Evolutionary conservation across 2,888 invertebrate genomes (phyloP), one percentile per base, ranked within the genome.

Genomic region (Chrysotoxum bicinctum): DNA sequence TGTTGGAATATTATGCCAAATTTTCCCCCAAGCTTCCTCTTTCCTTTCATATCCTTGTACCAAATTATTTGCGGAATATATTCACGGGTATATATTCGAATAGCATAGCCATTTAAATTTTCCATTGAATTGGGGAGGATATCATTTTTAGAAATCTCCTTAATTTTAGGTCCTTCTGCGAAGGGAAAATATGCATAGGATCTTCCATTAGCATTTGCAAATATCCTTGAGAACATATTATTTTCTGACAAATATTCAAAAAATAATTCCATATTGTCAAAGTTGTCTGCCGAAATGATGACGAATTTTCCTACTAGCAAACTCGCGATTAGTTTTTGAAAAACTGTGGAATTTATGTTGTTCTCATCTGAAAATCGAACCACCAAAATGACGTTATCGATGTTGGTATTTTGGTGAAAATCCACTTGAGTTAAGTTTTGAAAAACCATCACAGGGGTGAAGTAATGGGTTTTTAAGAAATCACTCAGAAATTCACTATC

Each of bases 141-240:
- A 1, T 35, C 12, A 35, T 12, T 35, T 32, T 32, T 6, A 19
- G 6, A 60, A 7, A 72, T 4, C 14, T 6, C 3, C 12, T 40
- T 52, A 3, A 82, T 1, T 26, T 8, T 32, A n/a, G 9, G 10
- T 30, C 8, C 26, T n/a, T 7, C 10, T 0, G 50, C 40, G 26
- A 50, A 76, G 1, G 70, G 76, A 1, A 58, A 50, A 7, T 60
- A 82, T 1, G 52, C 66, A 26, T 68, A 76, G 2, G 58, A 21
- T 0, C 6, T 35, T 12, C 21, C 19, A 8, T 30, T 8, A 4
- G 10, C 21, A 4, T 52, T 4, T n/a, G 77, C 82, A 54, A 73
- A 82, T 19, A 82, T 77, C 21, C 68, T 62, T 19, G 60, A 45
- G 10, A 82, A 77, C 14, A n/a, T n/a, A n/a, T 68, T 73, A 2